phyloP scores from a whole-genome alignment of 2,797 vertebrate species.

The Meriones psammophilus region DNA sequence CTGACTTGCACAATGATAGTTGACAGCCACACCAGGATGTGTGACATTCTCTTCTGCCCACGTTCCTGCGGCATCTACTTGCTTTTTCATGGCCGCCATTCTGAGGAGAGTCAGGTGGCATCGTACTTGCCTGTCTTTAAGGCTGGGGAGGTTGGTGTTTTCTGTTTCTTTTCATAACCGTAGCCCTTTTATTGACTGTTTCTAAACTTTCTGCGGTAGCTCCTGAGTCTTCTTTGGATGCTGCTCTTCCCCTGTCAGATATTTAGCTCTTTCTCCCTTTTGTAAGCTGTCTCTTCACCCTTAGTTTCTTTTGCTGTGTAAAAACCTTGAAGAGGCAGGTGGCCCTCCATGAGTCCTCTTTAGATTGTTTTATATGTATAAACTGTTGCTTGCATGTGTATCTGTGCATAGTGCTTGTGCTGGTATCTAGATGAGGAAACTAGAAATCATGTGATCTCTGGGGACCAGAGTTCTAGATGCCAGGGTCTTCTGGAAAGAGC shows the following conservation, averaged over 20 bases:
- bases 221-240: neutral
- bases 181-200: neutral
- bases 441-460: neutral
- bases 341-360: neutral
- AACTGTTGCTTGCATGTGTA: neutral
- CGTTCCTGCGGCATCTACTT: neutral
- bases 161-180: neutral
- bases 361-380: neutral
- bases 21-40: neutral
- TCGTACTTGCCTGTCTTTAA: neutral
- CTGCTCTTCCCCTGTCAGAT: neutral
- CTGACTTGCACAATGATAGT: neutral
- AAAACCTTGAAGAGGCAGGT: neutral
- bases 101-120: no score
- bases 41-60: no score
- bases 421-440: neutral
- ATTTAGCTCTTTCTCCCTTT: neutral
- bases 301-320: neutral
- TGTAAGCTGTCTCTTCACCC: neutral
- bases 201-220: neutral
- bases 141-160: neutral
- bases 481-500: neutral
- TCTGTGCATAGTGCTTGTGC: neutral
- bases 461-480: neutral
- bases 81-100: neutral